Conservation (phyloP, 2,113 vertebrate genomes). For the Smithornis capensis region DNA sequence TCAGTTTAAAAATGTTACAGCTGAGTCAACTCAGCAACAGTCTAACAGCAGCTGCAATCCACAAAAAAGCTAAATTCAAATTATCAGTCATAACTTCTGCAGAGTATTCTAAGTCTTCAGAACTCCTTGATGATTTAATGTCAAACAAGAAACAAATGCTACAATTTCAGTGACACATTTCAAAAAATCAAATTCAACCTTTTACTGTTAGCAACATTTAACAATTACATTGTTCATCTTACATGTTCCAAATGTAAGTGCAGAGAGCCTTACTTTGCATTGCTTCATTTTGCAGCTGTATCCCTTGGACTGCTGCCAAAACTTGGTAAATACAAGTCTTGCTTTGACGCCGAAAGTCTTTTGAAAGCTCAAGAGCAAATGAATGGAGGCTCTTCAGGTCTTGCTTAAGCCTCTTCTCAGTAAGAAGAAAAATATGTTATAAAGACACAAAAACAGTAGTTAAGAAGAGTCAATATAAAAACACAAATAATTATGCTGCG, state of each 20-base stretch:
- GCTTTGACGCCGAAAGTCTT: background rate
- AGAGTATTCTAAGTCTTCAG: background rate
- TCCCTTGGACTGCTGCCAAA: background rate
- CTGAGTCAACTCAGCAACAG: background rate
- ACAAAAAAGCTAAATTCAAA: background rate
- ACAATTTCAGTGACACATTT: background rate
- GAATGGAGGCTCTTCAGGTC: conserved; percentile 40
- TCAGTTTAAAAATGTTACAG: background rate
- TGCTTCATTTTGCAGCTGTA: conserved; percentile 26
- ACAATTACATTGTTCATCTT: background rate
- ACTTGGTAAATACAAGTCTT: background rate
- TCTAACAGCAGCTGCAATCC: background rate
- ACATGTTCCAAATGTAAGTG: background rate
- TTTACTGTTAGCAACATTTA: background rate
- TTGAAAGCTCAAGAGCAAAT: conserved; percentile 7
- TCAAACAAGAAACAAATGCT: background rate
- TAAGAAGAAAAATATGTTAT: background rate
- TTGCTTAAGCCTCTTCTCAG: conserved; percentile 48
- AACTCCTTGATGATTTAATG: background rate
- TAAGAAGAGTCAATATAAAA: background rate
- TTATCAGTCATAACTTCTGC: background rate
- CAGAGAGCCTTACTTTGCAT: conserved; percentile 49
- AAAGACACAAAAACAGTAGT: background rate
- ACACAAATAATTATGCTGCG: background rate
- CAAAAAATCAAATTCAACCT: background rate